A percentile compares a stretch with the other conserved stretches of the same genome.
These are phyloP conservation scores for Rhopalosiphum nymphaeae DNA, from an alignment of 2,888 invertebrate genomes.

Conservation along the genomic window DNA sequence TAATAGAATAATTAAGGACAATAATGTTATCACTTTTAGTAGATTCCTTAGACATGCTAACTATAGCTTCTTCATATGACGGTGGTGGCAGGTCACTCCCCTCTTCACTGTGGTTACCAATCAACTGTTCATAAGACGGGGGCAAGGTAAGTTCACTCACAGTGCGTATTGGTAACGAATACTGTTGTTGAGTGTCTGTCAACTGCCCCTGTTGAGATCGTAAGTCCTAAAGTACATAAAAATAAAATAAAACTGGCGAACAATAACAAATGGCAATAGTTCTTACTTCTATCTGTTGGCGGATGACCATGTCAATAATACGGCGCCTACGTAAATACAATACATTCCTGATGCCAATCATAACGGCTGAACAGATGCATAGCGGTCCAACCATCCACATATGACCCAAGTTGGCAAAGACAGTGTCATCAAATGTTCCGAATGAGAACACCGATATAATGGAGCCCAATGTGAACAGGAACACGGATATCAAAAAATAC, in stretches of 20 bases:
- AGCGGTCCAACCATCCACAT: conserved; percentile 80
- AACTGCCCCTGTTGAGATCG: conserved; percentile 65
- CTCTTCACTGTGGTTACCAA: conserved; percentile 70
- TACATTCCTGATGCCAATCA: conserved; percentile 79
- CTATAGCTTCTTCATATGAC: conserved; percentile 76
- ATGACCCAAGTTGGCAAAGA: conserved; percentile 76
- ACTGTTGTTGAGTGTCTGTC: conserved; percentile 65
- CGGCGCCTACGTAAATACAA: conserved; percentile 77
- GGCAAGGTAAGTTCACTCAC: conserved; percentile 76
- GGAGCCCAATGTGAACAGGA: conserved; percentile 76
- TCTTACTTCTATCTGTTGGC: conserved; percentile 76
- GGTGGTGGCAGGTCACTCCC: conserved; percentile 72
- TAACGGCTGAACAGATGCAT: conserved; percentile 78
- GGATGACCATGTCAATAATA: conserved; percentile 77
- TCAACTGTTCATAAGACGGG: conserved; percentile 77
- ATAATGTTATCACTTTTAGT: conserved; percentile 53
- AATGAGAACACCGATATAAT: conserved; percentile 77
- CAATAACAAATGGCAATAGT: conserved; percentile 70
- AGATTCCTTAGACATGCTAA: conserved; percentile 42
- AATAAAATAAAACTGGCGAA: not conserved
- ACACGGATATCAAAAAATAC: conserved; percentile 76
- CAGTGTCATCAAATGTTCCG: conserved; percentile 75
- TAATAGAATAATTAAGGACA: conserved; percentile 55
- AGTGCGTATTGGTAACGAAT: conserved; percentile 71
- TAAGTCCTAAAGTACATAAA: conserved; percentile 21